A percentile compares a stretch with the other conserved stretches of the same genome.
These are phyloP conservation scores for Condylura cristata DNA, from an alignment of 2,113 vertebrate species.

Conservation along the genomic window DNA sequence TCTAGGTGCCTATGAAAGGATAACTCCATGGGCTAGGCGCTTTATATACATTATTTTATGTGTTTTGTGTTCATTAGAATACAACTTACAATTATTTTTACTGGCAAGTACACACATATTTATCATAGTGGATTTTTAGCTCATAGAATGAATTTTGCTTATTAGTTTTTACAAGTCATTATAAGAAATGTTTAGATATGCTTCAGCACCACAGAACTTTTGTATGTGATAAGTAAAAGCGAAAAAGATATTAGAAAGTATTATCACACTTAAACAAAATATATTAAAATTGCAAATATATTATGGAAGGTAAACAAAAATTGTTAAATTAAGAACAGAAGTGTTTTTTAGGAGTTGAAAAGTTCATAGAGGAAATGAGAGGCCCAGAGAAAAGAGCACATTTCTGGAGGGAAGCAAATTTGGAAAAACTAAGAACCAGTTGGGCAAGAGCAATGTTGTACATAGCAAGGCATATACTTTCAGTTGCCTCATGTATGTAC, in stretches of 20 bases:
- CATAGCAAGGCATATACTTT: neutral
- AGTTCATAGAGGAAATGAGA: neutral
- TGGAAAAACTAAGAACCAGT: neutral
- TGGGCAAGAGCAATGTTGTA: neutral
- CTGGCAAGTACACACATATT: neutral
- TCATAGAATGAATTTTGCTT: neutral
- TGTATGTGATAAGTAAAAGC: neutral
- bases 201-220: neutral
- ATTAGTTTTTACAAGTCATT: neutral
- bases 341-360: neutral
- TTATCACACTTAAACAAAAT: neutral
- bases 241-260: neutral
- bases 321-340: neutral
- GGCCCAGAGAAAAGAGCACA: neutral
- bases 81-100: neutral
- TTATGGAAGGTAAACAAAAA: neutral
- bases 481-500: neutral
- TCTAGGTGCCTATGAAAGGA: neutral
- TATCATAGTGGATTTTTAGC: conserved; percentile 9
- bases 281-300: neutral
- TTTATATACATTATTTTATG: neutral
- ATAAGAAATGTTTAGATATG: neutral
- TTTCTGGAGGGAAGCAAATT: neutral
- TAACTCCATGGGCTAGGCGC: neutral
- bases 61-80: neutral